Conservation (phyloP, 2,797 vertebrate genomes). For the Diglossa cyanea region DNA sequence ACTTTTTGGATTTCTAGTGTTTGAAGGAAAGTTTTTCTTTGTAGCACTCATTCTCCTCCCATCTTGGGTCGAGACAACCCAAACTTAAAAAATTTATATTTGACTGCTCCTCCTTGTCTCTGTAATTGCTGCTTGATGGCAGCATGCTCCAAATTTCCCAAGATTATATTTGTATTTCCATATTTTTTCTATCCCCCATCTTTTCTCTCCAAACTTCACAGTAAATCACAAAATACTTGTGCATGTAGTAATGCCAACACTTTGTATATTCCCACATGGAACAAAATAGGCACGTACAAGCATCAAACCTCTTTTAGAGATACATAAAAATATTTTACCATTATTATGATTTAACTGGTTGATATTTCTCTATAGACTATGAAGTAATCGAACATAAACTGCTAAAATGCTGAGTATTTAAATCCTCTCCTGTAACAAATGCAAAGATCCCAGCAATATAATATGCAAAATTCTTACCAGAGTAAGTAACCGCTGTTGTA, state of each 20-base stretch:
- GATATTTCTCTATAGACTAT: neutral
- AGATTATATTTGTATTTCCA: neutral
- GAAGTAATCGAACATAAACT: rapidly evolving
- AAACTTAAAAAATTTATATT: neutral
- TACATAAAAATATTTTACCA: neutral
- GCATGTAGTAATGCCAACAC: neutral
- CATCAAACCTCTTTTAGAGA: neutral
- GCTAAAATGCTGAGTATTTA: neutral
- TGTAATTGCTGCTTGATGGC: neutral
- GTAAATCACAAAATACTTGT: neutral
- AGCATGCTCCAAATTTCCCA: neutral
- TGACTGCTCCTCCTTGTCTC: neutral
- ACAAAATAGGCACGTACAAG: neutral
- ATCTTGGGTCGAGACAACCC: neutral
- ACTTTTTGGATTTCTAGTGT: neutral
- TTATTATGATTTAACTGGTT: neutral
- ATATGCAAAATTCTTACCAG: conserved; percentile 80
- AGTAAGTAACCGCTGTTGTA: conserved; percentile 96
- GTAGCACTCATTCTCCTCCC: neutral
- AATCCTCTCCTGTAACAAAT: neutral
- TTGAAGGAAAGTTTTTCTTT: neutral
- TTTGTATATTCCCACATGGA: neutral
- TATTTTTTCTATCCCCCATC: neutral
- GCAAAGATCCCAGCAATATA: neutral
- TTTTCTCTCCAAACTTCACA: neutral